Evolutionary conservation across 2,888 invertebrate genomes (phyloP), one percentile per base, ranked within the genome.

Genomic region (Drosophila robusta): DNA sequence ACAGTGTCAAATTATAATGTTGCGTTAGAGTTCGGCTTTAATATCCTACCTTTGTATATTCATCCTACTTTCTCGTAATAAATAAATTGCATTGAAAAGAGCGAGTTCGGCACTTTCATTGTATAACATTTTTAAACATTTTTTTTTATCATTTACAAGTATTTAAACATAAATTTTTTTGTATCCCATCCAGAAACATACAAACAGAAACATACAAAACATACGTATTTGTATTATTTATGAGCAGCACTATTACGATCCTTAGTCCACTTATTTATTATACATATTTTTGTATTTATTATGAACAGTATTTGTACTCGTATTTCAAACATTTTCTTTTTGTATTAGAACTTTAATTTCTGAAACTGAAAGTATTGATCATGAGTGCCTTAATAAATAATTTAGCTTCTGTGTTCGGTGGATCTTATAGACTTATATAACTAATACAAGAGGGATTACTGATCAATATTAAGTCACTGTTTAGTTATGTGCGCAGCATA

Each of bases 1-100:
- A 32, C 47, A 39, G 18, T 14, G 52, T 29, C 26, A 62, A 50
- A 49, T 52, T 32, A 26, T 41, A 16, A n/a, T 44, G 52, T 54
- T 71, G 64, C 36, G 41, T 52, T 66, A 39, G 56, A 47, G 47
- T 54, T 74, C 52, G 32, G 38, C 38, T 38, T 42, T 55, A 36
- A 49, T 49, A 44, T 49, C 36, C 29, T n/a, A 36, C 16, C 36
- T n/a, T 14, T 50, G 24, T 44, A 51, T 18, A 39, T 18, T 16
- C 9, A 39, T 56, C 36, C 29, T 14, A 50, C 24, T 36, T 24
- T n/a, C 24, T n/a, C 3, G 18, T 32, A 16, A 49, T 42, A 29
- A 18, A 32, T 39, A 3, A 49, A 42, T 12, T 26, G 26, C 65
- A 63, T 64, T 41, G 12, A 14, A 64, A 36, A 26, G 34, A 12